These are phyloP conservation scores for Macropis europaea DNA, from an alignment of 2,888 invertebrate genomes.

Conservation along the genomic window DNA sequence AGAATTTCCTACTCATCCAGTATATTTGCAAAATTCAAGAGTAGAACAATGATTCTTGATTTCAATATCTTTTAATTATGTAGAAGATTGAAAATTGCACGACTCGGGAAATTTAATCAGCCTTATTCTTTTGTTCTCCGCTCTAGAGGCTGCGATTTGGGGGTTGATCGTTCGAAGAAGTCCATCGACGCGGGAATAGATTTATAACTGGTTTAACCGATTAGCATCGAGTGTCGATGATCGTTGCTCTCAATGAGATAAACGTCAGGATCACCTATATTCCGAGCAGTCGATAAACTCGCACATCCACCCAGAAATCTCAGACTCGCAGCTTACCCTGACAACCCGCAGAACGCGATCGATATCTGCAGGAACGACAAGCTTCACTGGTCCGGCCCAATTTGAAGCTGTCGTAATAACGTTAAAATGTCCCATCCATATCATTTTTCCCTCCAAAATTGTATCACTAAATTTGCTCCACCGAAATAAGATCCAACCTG, in stretches of 20 bases:
- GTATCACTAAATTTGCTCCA: not conserved
- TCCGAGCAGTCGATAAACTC: slow-evolving; percentile 44
- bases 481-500: too few species aligned
- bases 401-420: slow-evolving; percentile 43
- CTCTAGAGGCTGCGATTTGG: not conserved
- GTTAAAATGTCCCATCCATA: slow-evolving; percentile 14
- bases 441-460: slow-evolving; percentile 15
- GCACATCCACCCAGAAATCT: slow-evolving; percentile 50
- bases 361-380: slow-evolving; percentile 58
- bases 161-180: slow-evolving; percentile 9
- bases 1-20: too few species aligned
- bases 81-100: too few species aligned
- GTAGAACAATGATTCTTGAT: too few species aligned
- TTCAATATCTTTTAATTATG: too few species aligned
- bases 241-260: slow-evolving; percentile 12
- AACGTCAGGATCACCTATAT: slow-evolving; percentile 46
- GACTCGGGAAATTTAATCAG: too few species aligned
- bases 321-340: slow-evolving; percentile 46
- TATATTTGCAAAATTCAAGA: too few species aligned
- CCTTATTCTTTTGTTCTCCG: too few species aligned
- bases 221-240: slow-evolving; percentile 6
- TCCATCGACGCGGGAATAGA: slow-evolving; percentile 14
- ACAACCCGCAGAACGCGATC: slow-evolving; percentile 55
- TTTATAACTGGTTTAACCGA: slow-evolving; percentile 21
- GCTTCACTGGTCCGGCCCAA: slow-evolving; percentile 62